These are phyloP conservation scores for Smutsia gigantea DNA, from an alignment of 2,797 vertebrate species.

Conservation along the genomic window DNA sequence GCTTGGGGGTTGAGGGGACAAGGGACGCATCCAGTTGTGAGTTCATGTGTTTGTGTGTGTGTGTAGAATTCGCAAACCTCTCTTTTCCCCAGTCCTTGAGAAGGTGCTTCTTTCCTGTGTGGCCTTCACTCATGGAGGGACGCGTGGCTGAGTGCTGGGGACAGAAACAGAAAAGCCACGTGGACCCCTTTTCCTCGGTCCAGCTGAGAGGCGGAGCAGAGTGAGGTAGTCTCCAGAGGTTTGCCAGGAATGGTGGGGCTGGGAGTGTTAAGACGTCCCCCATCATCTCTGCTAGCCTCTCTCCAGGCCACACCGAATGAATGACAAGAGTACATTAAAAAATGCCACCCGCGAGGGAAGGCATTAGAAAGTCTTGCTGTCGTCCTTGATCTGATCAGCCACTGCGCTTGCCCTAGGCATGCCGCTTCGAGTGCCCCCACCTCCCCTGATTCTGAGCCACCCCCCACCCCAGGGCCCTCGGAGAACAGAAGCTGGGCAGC, in stretches of 20 bases:
- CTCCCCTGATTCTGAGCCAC: accelerated
- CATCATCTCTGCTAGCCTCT: neutral
- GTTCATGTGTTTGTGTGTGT: neutral
- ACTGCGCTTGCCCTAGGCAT: neutral
- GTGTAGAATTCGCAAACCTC: neutral
- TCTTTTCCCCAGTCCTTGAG: neutral
- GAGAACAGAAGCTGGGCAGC: too few relatives aligned
- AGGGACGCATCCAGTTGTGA: neutral
- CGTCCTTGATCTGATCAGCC: too few relatives aligned
- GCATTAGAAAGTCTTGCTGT: too few relatives aligned
- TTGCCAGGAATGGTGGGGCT: neutral
- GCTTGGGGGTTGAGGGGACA: neutral
- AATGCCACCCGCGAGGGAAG: neutral
- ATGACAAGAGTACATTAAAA: neutral
- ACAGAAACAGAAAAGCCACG: too few relatives aligned
- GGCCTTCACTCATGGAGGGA: neutral
- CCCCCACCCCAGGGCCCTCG: neutral
- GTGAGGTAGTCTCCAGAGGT: neutral
- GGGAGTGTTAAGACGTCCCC: neutral
- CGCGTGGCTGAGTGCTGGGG: accelerated
- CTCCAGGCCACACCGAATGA: neutral
- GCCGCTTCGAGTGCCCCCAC: accelerated
- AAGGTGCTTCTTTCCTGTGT: accelerated
- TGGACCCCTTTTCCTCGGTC: too few relatives aligned
- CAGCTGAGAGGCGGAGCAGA: neutral